A percentile compares a stretch with the other conserved stretches of the same genome.
These are phyloP conservation scores for Cerastoderma edule DNA, from an alignment of 2,888 invertebrate species.

Conservation along the genomic window DNA sequence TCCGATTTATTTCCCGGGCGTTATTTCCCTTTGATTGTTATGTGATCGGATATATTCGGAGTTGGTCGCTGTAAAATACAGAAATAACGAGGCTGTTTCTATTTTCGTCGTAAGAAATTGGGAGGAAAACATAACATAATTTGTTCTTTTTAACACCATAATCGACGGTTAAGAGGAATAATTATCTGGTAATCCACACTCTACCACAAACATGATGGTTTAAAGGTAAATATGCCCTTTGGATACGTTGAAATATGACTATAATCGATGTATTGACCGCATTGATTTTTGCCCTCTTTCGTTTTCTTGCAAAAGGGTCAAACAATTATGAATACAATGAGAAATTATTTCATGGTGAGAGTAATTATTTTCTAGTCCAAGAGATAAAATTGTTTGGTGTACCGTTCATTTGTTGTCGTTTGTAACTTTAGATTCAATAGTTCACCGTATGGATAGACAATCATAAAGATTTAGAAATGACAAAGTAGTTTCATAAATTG, in stretches of 20 bases:
- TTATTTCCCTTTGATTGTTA: neutral
- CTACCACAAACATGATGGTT: neutral
- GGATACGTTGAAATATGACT: neutral
- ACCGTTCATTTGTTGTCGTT: too few relatives aligned
- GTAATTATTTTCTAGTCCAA: too few relatives aligned
- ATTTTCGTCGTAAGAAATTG: constrained; percentile 17
- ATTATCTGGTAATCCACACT: too few relatives aligned
- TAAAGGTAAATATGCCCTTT: neutral
- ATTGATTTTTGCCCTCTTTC: constrained; percentile 21
- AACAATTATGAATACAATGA: neutral
- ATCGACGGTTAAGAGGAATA: too few relatives aligned
- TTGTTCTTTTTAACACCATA: neutral
- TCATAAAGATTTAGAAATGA: too few relatives aligned
- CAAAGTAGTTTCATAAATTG: too few relatives aligned
- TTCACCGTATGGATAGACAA: too few relatives aligned
- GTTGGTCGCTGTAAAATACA: neutral
- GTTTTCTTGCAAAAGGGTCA: constrained; percentile 8
- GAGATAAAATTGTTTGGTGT: too few relatives aligned
- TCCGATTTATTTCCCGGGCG: neutral
- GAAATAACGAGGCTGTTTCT: constrained; percentile 21
- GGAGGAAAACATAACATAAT: constrained; percentile 7
- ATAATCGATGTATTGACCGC: constrained; percentile 7
- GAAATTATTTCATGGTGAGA: too few relatives aligned
- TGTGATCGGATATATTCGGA: neutral
- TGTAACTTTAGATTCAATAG: too few relatives aligned